Base-by-base conservation (phyloP, 2,113 vertebrate genomes). In the Aspidoscelis tigris region DNA sequence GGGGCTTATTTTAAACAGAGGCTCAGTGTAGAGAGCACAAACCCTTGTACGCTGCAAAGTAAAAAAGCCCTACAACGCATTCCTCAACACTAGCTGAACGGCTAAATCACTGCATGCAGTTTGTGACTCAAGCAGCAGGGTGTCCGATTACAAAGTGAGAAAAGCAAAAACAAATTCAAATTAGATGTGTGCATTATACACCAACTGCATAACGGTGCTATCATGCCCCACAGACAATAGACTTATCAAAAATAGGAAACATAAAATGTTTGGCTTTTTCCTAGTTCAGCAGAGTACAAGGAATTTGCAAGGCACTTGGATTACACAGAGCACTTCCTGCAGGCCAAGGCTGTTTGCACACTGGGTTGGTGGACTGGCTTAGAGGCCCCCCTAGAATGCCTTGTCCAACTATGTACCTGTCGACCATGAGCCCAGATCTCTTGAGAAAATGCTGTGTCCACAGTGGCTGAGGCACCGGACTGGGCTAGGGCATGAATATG, bases 61-160 rank as follows among this genome's bases (percentile, higher is more conserved):
- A 89, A 92, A 90, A 71, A 89, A 89, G 89, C 86, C 85, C 86
- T 85, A 91, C 92, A 93, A 91, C 87, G 88, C 91, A 89, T 93
- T 93, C 91, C 91, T 92, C 83, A 83, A 73, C 85, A 88, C 85
- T 79, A 83, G 88, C 84, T 80, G 87, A 90, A 88, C 90, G 81
- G 77, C 90, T 89, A 89, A 91, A 92, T 88, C 90, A 83, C 92
- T 87, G 88, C 91, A 87, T 55, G 83, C 80, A 89, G 89, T 89
- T 84, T 39, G 84, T 91, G 86, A 86, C 86, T 1, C 84, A 72
- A 93, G 92, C 93, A 92, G 88, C 91, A 92, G 93, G 90, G 90
- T 87, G 85, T 93, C 91, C 80, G 87, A 86, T 94, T 93, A 92
- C 92, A 93, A 93, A 91, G 4, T 64, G 69, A 83, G 53, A 79